Base-by-base conservation (phyloP, 2,888 invertebrate genomes). In the Pseudoips prasinana region DNA sequence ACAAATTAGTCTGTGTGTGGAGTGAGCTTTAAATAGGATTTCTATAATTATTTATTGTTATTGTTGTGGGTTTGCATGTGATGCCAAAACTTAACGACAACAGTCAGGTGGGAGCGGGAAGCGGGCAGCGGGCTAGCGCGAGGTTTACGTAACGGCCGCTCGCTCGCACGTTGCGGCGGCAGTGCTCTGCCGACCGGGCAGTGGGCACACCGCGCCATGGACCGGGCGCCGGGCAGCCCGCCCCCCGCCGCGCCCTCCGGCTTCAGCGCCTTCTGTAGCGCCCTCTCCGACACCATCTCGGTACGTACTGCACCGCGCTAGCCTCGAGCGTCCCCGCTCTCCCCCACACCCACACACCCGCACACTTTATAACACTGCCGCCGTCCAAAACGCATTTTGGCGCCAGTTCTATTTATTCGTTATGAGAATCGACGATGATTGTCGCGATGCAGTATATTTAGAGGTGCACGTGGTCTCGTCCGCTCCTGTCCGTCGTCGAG, bases 201-300 rank as follows among this genome's bases (percentile, higher is more conserved):
- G 73, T 68, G 70, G 67, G 66, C 64, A 66, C 64, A 57, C 48
- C 68, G 64, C 64, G 59, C 63, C 62, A 83, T 83, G 83, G 80
- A 82, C 64, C 77, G 77, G 71, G 59, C 73, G 64, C 67, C 69
- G 73, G 77, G 66, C 59, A 68, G 69, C 63, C 63, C 71, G 59
- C 64, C 73, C 46, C 46, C 71, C 33, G 63, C 78, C 54, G 63
- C 69, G 59, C 61, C 78, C 52, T 63, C 73, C 62, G 78, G 84
- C 73, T 88, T 88, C 74, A 84, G 87, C 64, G 87, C 87, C 65
- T 85, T 88, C 79, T 88, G 88, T 82, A 84, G 64, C 79, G 88
- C 88, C 60, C 73, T 88, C 77, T 82, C 87, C 54, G 88, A 86
- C 69, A 86, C 87, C 50, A 58, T 88, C 65, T 77, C 88, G 83